Conservation (phyloP, 2,888 invertebrate genomes). For the Steinernema carpocapsae region DNA sequence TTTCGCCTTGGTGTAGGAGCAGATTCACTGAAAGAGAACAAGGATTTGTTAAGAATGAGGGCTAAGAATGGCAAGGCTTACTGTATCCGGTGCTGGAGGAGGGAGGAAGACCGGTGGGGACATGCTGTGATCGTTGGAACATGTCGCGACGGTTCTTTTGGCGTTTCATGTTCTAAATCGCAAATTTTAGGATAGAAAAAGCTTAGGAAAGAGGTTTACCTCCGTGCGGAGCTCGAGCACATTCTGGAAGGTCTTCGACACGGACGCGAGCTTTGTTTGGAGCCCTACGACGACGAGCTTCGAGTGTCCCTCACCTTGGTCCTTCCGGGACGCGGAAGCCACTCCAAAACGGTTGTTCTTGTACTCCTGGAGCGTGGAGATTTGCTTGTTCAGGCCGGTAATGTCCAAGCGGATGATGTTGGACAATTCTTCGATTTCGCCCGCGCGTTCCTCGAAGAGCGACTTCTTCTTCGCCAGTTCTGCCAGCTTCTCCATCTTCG, state of each 20-base stretch:
- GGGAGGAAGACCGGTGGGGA: no score
- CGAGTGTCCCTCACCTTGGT: slow-evolving; percentile 49
- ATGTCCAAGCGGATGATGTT: slow-evolving; percentile 81
- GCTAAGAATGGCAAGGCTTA: no score
- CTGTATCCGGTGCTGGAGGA: no score
- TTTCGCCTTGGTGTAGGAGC: no score
- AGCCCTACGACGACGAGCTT: slow-evolving; percentile 85
- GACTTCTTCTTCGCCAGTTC: slow-evolving; percentile 90
- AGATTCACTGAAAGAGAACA: no score
- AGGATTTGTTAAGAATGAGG: no score
- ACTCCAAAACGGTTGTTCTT: slow-evolving; percentile 38
- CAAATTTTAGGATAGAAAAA: no score
- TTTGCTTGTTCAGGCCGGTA: slow-evolving; percentile 91
- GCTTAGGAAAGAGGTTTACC: slow-evolving; percentile 70
- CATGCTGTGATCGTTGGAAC: no score
- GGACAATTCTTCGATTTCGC: slow-evolving; percentile 94
- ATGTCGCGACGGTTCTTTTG: slow-evolving; percentile 83
- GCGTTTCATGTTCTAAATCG: no score
- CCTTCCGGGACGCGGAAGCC: slow-evolving; percentile 37
- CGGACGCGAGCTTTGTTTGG: slow-evolving; percentile 86
- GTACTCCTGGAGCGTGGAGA: slow-evolving; percentile 78
- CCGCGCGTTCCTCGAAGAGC: slow-evolving; percentile 91
- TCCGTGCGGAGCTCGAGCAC: slow-evolving; percentile 96
- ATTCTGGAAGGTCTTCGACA: slow-evolving; percentile 96
- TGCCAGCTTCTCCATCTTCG: slow-evolving; percentile 93